Percentiles rank a stretch among this genome's conserved stretches.
Conservation (phyloP, 2,113 vertebrate species). For the Lontra canadensis region DNA sequence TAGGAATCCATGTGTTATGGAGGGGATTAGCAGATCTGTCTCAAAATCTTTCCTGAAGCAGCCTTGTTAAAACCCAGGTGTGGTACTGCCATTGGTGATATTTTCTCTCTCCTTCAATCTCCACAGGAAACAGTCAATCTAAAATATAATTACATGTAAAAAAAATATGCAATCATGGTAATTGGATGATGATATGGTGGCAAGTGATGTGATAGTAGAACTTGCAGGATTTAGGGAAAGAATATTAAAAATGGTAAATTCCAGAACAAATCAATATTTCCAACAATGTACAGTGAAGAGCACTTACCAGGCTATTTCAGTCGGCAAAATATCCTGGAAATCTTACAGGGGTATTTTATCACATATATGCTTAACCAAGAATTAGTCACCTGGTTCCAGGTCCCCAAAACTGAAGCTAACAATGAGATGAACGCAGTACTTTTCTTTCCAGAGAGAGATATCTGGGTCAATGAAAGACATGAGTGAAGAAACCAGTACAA, state of each 20-base stretch:
- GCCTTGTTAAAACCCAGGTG: not conserved
- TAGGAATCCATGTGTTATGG: not conserved
- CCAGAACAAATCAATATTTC: not conserved
- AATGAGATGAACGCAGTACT: not conserved
- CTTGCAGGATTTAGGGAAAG: not conserved
- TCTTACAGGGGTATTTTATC: not conserved
- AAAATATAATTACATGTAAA: constrained; percentile 58
- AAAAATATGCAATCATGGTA: constrained; percentile 40
- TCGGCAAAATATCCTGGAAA: not conserved
- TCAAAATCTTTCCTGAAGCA: not conserved
- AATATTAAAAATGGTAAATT: constrained; percentile 6
- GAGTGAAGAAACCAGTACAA: not conserved
- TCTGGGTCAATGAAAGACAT: not conserved
- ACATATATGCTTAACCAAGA: not conserved
- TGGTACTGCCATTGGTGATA: not conserved
- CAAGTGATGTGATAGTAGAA: not conserved
- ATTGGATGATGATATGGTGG: constrained; percentile 56
- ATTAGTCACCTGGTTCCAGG: not conserved
- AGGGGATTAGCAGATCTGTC: not conserved
- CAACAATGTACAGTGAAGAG: not conserved
- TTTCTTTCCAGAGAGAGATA: not conserved
- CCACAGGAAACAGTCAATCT: constrained; percentile 21
- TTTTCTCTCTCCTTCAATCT: not conserved
- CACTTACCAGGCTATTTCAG: not conserved
- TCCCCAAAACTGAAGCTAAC: not conserved